Percentiles rank a stretch among this genome's conserved stretches.
phyloP scores from a whole-genome alignment of 1,140 invertebrate species.

The Goniozus legneri region DNA sequence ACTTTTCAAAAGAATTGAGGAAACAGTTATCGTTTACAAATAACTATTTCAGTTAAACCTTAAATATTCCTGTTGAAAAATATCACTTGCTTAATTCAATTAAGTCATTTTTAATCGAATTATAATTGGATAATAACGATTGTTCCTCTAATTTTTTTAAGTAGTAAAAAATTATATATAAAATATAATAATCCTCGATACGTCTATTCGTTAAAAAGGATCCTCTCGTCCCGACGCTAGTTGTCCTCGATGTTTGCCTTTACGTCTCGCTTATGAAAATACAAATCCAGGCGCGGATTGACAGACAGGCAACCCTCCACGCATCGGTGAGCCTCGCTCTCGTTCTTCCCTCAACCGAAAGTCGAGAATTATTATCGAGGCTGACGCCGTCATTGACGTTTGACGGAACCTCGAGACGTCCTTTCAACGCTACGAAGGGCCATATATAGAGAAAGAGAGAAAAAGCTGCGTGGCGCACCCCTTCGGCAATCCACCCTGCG shows the following conservation, averaged over 20 bases:
- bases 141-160: no score
- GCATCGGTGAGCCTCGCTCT: no score
- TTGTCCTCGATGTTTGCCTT: constrained; percentile 21
- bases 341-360: no score
- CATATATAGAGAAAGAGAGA: neutral
- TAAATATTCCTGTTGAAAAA: neutral
- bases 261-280: constrained; percentile 26
- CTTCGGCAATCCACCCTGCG: no score
- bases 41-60: neutral
- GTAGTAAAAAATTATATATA: no score
- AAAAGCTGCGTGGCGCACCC: no score
- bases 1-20: no score
- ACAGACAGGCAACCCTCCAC: no score
- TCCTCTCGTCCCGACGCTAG: neutral
- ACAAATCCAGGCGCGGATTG: constrained; percentile 24
- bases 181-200: no score
- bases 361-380: constrained; percentile 31
- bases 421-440: constrained; percentile 4
- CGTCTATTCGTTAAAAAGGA: neutral
- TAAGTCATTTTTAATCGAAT: no score
- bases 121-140: no score
- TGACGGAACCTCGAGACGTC: constrained; percentile 4
- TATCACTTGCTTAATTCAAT: no score
- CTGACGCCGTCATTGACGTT: neutral
- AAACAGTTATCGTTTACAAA: neutral